Base-by-base conservation (phyloP, 2,797 vertebrate species). In the Kryptopterus vitreolus region DNA sequence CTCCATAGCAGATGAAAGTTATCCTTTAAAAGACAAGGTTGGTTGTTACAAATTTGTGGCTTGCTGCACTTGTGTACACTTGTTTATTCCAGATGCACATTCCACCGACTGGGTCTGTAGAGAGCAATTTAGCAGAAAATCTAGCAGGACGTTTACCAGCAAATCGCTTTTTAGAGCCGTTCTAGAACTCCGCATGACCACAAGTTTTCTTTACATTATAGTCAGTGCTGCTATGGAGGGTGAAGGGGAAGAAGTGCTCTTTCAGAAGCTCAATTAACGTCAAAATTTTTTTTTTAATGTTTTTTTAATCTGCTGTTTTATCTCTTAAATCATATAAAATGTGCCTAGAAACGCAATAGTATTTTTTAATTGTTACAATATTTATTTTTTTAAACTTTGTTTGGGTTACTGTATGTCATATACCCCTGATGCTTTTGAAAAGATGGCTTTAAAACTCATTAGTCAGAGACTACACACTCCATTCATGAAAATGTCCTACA, bases 401-500 rank as follows among this genome's bases (percentile, higher is more conserved):
- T 31, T 57, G 11, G 12, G 26, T 16, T 58, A 43, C 38, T 43
- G 38, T 43, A 26, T 7, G 20, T 55, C 48, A 24, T 63, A 38
- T 48, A 53, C 66, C 46, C 50, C 10, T 15, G 38, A 12, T 61
- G 46, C 3, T 61, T 61, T 22, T 38, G 59, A 52, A 72, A 73
- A 68, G 18, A 33, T 58, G 46, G 52, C 26, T 77, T 81, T 52
- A 59, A 68, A 71, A 59, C 20, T 38, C 24, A 57, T 53, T 22
- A 69, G 48, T 73, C 75, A 70, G 46, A 59, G 71, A 68, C 61
- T 46, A 22, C 50, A 59, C 68, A 81, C 73, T 65, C 79, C 86
- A 87, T 87, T 87, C 86, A 87, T 86, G 82, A 85, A 87, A 87
- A 86, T 83, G 84, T 77, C 77, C 20, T 69, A 78, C 79, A 83